Percentiles rank a stretch among this genome's conserved stretches.
Evolutionary conservation across 2,797 vertebrate species (phyloP).

Genomic region (Trematomus bernacchii): DNA sequence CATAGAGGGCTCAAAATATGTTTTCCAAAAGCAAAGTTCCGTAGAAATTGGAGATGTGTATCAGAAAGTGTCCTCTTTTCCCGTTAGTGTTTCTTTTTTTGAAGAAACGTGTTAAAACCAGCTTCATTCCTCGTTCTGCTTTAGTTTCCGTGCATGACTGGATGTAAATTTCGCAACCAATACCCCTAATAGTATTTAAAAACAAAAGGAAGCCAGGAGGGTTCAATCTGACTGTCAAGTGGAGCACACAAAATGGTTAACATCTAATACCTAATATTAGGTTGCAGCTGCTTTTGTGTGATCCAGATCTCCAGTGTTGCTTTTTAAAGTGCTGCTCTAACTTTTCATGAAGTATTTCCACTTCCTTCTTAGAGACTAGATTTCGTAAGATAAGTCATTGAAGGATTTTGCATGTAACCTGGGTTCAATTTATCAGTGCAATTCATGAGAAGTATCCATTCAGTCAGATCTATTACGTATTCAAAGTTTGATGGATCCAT

Average conservation of each 20-base stretch:
- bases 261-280: conserved; percentile 23
- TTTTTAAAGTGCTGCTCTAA: conserved; percentile 3
- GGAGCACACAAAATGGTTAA: not conserved
- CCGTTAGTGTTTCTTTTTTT: not conserved
- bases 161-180: not conserved
- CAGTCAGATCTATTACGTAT: not conserved
- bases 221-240: not conserved
- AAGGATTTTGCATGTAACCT: not conserved
- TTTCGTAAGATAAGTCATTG: not conserved
- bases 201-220: not conserved
- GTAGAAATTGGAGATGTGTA: too few relatives aligned
- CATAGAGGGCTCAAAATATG: not conserved
- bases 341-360: conserved; percentile 11
- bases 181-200: not conserved
- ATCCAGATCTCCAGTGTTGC: not conserved
- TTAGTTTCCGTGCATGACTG: conserved; percentile 1
- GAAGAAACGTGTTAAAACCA: not conserved
- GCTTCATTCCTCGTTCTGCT: conserved; percentile 12
- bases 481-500: not conserved
- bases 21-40: not conserved
- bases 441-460: not conserved
- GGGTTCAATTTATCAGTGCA: not conserved
- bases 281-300: conserved; percentile 3
- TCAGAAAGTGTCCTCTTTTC: too few relatives aligned
- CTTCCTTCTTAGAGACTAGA: not conserved